phyloP scores from a whole-genome alignment of 2,888 invertebrate genomes.

The Drosophila antonietae region DNA sequence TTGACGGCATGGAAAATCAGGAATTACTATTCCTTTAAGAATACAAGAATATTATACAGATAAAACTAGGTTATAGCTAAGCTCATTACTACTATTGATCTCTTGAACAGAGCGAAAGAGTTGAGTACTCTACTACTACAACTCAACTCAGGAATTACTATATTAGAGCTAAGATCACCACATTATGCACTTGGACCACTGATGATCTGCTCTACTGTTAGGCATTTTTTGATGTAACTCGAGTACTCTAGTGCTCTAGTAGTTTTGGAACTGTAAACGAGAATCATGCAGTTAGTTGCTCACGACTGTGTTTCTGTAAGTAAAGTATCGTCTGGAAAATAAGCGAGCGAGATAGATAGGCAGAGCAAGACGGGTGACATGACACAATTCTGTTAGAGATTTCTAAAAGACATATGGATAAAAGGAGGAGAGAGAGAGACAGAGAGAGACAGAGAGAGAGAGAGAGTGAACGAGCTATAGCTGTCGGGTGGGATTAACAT shows the following conservation, averaged over 20 bases:
- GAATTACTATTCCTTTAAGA: background rate
- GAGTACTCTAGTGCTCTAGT: too few relatives aligned
- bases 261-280: too few relatives aligned
- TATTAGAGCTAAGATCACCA: background rate
- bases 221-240: too few relatives aligned
- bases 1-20: background rate
- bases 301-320: constrained; percentile 43
- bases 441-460: constrained; percentile 17
- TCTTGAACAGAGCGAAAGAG: background rate
- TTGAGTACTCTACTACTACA: background rate
- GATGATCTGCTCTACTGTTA: background rate
- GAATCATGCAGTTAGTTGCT: too few relatives aligned
- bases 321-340: constrained; percentile 71
- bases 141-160: background rate
- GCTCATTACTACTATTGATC: background rate
- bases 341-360: background rate
- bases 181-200: background rate
- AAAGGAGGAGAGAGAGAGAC: background rate
- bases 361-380: constrained; percentile 11
- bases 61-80: background rate
- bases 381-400: constrained; percentile 78
- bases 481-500: constrained; percentile 24
- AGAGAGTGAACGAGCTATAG: constrained; percentile 8
- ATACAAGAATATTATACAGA: background rate
- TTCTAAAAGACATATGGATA: constrained; percentile 7